A percentile compares a stretch with the other conserved stretches of the same genome.
Evolutionary conservation across 2,888 invertebrate genomes (phyloP).

Genomic region (Papilio elwesi): DNA sequence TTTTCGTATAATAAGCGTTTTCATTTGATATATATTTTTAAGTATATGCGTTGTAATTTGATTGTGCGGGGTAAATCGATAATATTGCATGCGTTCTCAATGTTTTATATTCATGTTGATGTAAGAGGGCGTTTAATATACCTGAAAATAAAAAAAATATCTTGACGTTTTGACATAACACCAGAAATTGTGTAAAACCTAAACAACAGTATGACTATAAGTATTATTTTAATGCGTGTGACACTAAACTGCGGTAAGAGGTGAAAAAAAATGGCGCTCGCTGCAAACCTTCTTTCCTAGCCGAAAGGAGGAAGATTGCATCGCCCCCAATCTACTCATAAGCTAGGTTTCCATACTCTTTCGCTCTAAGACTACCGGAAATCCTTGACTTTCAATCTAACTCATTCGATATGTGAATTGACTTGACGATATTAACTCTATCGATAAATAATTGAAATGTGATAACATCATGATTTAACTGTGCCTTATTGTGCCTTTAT

Average conservation of each 20-base stretch:
- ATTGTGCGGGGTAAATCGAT: constrained; percentile 39
- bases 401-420: constrained; percentile 50
- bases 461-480: constrained; percentile 81
- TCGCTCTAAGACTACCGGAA: constrained; percentile 71
- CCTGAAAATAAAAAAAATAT: not conserved
- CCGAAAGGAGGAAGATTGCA: constrained; percentile 72
- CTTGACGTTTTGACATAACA: constrained; percentile 1
- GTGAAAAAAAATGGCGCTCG: constrained; percentile 43
- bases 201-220: constrained; percentile 19
- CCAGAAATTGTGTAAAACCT: constrained; percentile 3
- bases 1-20: constrained; percentile 59
- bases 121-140: constrained; percentile 46
- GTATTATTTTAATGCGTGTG: constrained; percentile 6
- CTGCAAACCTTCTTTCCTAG: constrained; percentile 74
- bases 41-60: constrained; percentile 39
- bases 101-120: constrained; percentile 31
- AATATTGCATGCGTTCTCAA: constrained; percentile 35
- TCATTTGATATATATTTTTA: constrained; percentile 47
- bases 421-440: constrained; percentile 52
- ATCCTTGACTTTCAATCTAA: constrained; percentile 61
- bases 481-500: constrained; percentile 83
- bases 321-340: constrained; percentile 52
- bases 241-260: constrained; percentile 1
- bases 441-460: constrained; percentile 74
- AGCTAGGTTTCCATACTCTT: constrained; percentile 74